Conservation (phyloP, 2,888 invertebrate species). For the Lasius platythorax region DNA sequence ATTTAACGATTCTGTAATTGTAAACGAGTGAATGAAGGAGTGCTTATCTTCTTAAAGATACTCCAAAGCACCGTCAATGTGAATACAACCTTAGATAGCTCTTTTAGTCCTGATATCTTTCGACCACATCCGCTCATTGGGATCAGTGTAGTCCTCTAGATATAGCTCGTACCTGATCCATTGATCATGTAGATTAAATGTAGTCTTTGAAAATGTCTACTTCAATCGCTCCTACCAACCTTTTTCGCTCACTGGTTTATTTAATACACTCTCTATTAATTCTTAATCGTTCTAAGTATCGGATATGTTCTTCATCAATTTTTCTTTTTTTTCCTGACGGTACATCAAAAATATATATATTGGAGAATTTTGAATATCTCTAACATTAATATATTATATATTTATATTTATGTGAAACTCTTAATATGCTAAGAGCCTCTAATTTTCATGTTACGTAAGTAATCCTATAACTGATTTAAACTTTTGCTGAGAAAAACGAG, state of each 20-base stretch:
- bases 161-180: neutral
- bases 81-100: neutral
- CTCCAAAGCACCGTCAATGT: neutral
- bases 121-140: constrained; percentile 13
- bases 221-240: neutral
- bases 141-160: neutral
- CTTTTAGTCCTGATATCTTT: constrained; percentile 1
- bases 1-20: neutral
- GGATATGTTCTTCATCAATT: neutral
- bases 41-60: constrained; percentile 3
- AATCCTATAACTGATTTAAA: constrained; percentile 1
- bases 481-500: neutral
- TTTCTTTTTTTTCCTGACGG: neutral
- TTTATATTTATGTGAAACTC: neutral
- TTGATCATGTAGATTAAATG: constrained; percentile 30
- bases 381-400: neutral
- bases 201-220: constrained; percentile 22
- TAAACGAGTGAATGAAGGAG: neutral
- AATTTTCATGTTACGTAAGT: neutral
- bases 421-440: neutral
- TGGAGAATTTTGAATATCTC: neutral
- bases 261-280: constrained; percentile 5
- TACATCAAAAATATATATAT: neutral
- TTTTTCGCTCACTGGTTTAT: neutral
- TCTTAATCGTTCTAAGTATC: neutral